Base-by-base conservation (phyloP, 2,888 invertebrate genomes). In the Caenorhabditis doughertyi region DNA sequence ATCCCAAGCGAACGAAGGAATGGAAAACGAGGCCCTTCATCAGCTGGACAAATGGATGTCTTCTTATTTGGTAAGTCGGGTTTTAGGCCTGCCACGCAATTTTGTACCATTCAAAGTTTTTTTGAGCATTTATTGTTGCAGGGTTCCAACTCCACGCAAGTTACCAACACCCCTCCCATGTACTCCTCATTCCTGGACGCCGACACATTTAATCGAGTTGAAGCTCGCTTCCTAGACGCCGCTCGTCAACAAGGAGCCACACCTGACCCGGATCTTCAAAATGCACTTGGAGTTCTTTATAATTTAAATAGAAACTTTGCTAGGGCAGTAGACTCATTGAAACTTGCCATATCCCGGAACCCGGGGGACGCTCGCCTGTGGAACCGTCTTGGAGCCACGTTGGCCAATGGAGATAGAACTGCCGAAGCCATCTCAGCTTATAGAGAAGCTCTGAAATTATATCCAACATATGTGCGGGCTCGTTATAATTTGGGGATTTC, bases 391-490 rank as follows among this genome's bases (percentile, higher is more conserved):
- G 99, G 99, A 68, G 99, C 99, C 39, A 97, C 98, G 56, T 93
- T 98, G 89, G 99, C 99, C 16, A 99, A 99, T 92, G 96, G 97
- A 85, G 95, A 95, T 68, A 95, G 95, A 85, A 96, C 97, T 42
- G 97, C 97, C 90, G 97, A 98, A 93, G 98, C 99, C 4, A 96
- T 99, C 8, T 95, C 96, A 86, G 98, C 98, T 0, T 99, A 99
- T 92, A 95, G 96, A 91, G 84, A 85, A 62, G 85, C 86, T 11
- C 67, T 86, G 11, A 56, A 68, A 91, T 93, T 98, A 64, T 95
- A 96, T 82, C 99, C 99, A 7, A 98, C 98, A 2, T 99, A 96
- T 92, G 96, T 99, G 84, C 94, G 99, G 79, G 97, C 98, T 8
- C 94, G 99, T 81, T 99, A 97, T 92, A 99, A 99, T 93, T 95